These are phyloP conservation scores for Parnassius orleans DNA, from an alignment of 2,888 invertebrate species.

Conservation along the genomic window DNA sequence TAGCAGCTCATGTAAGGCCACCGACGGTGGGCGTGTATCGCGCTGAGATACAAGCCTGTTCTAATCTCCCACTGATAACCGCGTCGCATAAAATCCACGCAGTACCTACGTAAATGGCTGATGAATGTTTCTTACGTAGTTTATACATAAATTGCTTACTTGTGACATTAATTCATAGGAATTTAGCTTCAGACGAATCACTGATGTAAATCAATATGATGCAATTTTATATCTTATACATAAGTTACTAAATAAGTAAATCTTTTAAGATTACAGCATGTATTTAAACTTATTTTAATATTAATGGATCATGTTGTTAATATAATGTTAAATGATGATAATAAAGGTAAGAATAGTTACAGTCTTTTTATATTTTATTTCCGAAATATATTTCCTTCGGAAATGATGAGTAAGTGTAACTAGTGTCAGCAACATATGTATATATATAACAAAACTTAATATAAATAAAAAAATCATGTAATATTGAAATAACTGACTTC, in stretches of 20 bases:
- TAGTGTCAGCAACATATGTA: no score
- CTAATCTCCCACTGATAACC: constrained; percentile 63
- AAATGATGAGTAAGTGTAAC: no score
- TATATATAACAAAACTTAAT: no score
- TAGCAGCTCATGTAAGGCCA: constrained; percentile 42
- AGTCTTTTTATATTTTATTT: no score
- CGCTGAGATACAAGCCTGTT: constrained; percentile 48
- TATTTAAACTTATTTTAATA: background rate
- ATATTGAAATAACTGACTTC: no score
- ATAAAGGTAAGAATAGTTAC: no score
- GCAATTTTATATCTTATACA: background rate
- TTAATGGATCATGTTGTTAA: no score
- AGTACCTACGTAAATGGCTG: constrained; percentile 39
- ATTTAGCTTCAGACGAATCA: constrained; percentile 20
- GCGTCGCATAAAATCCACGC: constrained; percentile 56
- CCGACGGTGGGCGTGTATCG: constrained; percentile 55
- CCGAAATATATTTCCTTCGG: no score
- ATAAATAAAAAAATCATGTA: no score
- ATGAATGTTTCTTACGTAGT: constrained; percentile 32
- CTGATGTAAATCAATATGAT: background rate
- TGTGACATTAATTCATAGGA: constrained; percentile 21
- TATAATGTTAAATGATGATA: no score
- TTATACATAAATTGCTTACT: constrained; percentile 17
- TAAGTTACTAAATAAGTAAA: background rate
- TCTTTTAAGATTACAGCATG: constrained; percentile 1